These are phyloP conservation scores for Bhutanitis thaidina DNA, from an alignment of 2,888 invertebrate genomes.

Conservation along the genomic window DNA sequence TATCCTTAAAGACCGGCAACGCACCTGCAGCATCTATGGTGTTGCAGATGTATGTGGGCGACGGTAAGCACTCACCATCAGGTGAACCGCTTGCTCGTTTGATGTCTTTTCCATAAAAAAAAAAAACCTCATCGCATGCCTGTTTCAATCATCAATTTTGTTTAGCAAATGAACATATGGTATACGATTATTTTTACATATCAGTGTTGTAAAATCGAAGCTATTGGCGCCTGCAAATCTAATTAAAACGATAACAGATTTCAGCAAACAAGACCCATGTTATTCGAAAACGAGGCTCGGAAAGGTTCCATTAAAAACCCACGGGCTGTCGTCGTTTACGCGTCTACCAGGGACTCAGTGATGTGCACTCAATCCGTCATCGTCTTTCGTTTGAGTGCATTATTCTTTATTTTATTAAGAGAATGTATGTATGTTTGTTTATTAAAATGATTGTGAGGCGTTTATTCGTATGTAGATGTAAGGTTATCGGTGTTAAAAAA, in stretches of 20 bases:
- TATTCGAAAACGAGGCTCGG: slow-evolving; percentile 28
- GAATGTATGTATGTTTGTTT: neutral
- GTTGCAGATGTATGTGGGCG: no score
- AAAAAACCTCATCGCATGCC: no score
- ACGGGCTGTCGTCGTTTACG: slow-evolving; percentile 38
- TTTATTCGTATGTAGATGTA: neutral
- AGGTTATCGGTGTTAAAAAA: no score
- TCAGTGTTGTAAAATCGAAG: no score
- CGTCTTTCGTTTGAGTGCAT: slow-evolving; percentile 31
- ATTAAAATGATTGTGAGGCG: neutral
- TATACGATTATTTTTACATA: no score
- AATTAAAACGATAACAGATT: slow-evolving; percentile 29
- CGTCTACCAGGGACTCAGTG: slow-evolving; percentile 10
- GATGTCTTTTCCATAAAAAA: no score
- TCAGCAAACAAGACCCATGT: slow-evolving; percentile 17
- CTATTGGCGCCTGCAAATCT: neutral
- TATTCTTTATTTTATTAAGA: neutral
- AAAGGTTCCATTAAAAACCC: slow-evolving; percentile 42
- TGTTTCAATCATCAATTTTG: no score
- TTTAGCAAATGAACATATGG: no score
- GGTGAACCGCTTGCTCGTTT: no score
- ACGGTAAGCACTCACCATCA: no score
- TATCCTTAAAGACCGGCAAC: no score
- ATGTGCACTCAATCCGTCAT: slow-evolving; percentile 60
- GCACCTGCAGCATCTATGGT: no score